Evolutionary conservation across 2,113 vertebrate species (phyloP), one percentile per base, ranked within the genome.

Genomic region (Mustela nigripes): DNA sequence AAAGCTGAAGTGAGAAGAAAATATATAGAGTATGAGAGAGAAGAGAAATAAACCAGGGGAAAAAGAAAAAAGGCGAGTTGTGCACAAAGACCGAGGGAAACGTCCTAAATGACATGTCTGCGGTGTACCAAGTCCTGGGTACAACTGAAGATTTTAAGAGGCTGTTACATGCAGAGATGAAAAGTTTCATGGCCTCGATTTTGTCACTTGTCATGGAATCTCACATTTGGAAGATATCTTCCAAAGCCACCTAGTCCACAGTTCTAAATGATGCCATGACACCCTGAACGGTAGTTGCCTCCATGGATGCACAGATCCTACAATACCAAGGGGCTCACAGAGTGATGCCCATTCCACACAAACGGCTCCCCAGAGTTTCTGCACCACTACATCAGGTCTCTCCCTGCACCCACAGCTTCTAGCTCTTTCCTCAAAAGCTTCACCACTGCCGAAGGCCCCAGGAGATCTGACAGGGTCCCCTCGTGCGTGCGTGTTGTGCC

Each of bases 1-100:
- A 99, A 97, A 99, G 98, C 99, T 99, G 96, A n/a, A 92, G 12
- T 83, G 62, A 97, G 97, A 97, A 84, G 80, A 98, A 19, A 24
- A 95, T 24, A 95, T 24, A 62, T 0, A 90, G n/a, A 96, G 56
- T 0, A 62, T 90, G 88, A 95, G 92, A 73, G 62, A 73, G 71
- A 36, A 95, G 67, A 95, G 26, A 76, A 83, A 4, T 4, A 97
- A 95, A 94, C 16, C 1, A 4, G 48, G 11, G 94, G 10, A 26
- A 65, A 65, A 95, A 56, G 60, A 7, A 79, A 56, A 63, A 90
- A 80, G 80, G 6, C 65, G 1, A 58, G 39, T 19, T 58, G 45
- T 60, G 53, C 6, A 53, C 5, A 5, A 53, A 95, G 74, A 31
- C 33, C 14, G 50, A 71, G 82, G 67, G 58, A 67, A 79, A 50